Evolutionary conservation across 2,113 vertebrate genomes (phyloP), one percentile per base, ranked within the genome.

Genomic region (Anhinga rufa): DNA sequence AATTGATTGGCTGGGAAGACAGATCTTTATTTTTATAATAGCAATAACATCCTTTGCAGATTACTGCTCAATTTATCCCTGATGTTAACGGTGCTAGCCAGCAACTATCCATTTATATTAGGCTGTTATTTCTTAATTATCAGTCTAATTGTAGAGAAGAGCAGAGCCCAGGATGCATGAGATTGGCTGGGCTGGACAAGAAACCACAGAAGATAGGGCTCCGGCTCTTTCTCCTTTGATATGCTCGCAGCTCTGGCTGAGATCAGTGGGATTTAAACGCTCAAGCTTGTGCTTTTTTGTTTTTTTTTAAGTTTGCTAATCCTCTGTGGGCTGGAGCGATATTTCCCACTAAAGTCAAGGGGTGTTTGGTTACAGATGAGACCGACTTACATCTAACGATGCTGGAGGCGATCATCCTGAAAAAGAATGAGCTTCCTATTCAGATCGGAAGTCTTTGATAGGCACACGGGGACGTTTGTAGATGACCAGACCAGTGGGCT

Each of bases 11-110:
- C 90, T 97, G 84, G 32, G 65, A 95, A 98, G 98, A 97, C 97
- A 98, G 97, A 98, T 98, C 98, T 98, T 98, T 97, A 97, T 98
- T 98, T 98, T 98, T 98, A 84, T 98, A 98, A 98, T 98, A 96
- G 97, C 97, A 98, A 93, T 97, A 98, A 98, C 97, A 97, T 98
- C 97, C 97, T 97, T 96, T 95, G 93, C 94, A 96, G 94, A 98
- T 98, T 97, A 92, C 96, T 90, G 96, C 97, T 97, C 97, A 84
- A 96, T 98, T 98, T 98, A 97, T 97, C 97, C 95, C 90, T 71
- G 78, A 97, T 84, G 96, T 82, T 94, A 95, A 94, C 86, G 12
- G 82, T 80, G 96, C 72, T 92, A 95, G 94, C 89, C 93, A 81
- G 86, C 44, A 84, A 82, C 93, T 95, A 94, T 92, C 98, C 97